Conservation (phyloP, 1,140 invertebrate species). For the Cecropterus lyciades region DNA sequence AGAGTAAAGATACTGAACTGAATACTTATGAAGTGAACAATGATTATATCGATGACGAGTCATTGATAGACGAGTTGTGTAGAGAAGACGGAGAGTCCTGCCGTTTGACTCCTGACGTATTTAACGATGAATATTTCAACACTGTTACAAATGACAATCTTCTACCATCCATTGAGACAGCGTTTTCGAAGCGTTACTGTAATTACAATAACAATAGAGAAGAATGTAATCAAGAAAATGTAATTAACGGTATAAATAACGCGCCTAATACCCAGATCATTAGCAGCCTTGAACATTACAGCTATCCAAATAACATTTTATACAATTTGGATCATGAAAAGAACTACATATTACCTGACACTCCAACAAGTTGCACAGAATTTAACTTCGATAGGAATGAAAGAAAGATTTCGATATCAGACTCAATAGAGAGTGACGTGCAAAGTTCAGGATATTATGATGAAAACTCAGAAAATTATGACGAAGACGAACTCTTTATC, state of each 20-base stretch:
- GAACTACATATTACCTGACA: constrained; percentile 69
- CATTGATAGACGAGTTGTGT: constrained; percentile 72
- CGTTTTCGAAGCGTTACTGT: constrained; percentile 77
- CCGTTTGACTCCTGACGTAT: constrained; percentile 65
- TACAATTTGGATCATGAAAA: constrained; percentile 68
- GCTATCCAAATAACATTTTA: constrained; percentile 77
- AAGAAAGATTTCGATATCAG: constrained; percentile 69
- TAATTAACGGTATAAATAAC: constrained; percentile 36
- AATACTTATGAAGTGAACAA: constrained; percentile 55
- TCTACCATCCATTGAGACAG: constrained; percentile 80
- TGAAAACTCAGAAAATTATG: constrained; percentile 73
- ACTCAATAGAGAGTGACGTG: constrained; percentile 74
- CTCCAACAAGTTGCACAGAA: constrained; percentile 74
- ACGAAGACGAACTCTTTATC: constrained; percentile 76
- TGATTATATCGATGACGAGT: constrained; percentile 79
- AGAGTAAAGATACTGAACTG: constrained; percentile 47
- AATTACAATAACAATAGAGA: constrained; percentile 64
- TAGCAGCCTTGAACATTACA: constrained; percentile 77
- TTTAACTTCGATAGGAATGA: constrained; percentile 70
- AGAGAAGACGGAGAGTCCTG: constrained; percentile 71
- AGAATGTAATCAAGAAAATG: constrained; percentile 49
- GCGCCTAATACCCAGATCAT: constrained; percentile 45
- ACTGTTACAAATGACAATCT: constrained; percentile 59
- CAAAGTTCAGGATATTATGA: constrained; percentile 74
- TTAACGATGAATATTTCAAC: constrained; percentile 70